Conservation (phyloP, 2,797 vertebrate genomes). For the Notolabrus celidotus region DNA sequence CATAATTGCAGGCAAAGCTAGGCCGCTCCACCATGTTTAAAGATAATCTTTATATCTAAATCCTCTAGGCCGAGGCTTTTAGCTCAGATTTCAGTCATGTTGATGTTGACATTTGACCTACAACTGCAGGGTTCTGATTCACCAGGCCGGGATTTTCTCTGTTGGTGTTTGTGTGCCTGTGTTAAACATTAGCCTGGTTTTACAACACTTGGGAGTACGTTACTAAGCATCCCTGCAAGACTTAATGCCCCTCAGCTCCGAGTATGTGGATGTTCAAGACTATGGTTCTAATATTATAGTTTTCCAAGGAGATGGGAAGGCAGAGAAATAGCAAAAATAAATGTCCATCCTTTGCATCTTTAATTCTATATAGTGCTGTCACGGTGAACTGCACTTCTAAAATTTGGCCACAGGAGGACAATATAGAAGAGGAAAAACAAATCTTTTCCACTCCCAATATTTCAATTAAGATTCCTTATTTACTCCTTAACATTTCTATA, state of each 20-base stretch:
- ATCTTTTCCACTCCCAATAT: not conserved
- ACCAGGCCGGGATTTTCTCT: constrained; percentile 22
- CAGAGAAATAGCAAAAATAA: not conserved
- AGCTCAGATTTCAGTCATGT: constrained; percentile 20
- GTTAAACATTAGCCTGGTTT: constrained; percentile 11
- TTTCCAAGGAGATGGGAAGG: not conserved
- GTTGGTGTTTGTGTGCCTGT: constrained; percentile 1
- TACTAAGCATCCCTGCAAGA: constrained; percentile 2
- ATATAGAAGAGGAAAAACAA: constrained; percentile 20
- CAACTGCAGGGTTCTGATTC: constrained; percentile 52
- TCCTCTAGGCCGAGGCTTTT: constrained; percentile 16
- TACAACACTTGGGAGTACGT: not conserved
- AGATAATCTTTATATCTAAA: constrained; percentile 17
- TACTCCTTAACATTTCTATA: constrained; percentile 27
- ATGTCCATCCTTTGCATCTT: not conserved
- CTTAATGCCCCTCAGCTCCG: no score
- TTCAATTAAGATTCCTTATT: constrained; percentile 6
- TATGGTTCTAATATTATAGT: not conserved
- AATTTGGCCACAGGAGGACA: constrained; percentile 46
- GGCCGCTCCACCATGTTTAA: constrained; percentile 5
- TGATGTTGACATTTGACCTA: constrained; percentile 39
- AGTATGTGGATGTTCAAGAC: not conserved
- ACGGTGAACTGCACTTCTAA: constrained; percentile 23
- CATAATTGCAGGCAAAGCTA: constrained; percentile 1
- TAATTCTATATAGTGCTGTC: constrained; percentile 16